Base-by-base conservation (phyloP, 2,113 vertebrate species). In the Chaetura pelagica region DNA sequence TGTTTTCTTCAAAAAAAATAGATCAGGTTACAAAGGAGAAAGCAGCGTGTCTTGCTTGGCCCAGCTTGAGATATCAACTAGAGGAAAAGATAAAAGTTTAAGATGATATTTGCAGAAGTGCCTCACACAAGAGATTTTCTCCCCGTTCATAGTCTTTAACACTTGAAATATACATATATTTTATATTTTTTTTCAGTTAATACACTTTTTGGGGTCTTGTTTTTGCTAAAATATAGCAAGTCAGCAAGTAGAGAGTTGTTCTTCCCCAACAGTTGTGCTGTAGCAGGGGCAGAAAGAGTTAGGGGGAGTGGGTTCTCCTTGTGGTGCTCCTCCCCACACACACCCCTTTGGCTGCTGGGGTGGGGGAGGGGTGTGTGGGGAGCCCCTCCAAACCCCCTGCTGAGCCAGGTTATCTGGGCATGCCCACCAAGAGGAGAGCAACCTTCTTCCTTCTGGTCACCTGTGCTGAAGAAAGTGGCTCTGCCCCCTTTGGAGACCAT, bases 161-260 rank as follows among this genome's bases (percentile, higher is more conserved):
- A 12, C 94, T 62, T 88, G 96, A 96, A 90, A 96, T 83, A 84
- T 24, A 79, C 55, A 40, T 85, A 4, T 68, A 8, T 46, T 48
- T 48, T 40, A 13, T 42, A 13, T 23, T 21, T 30, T 93, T 84
- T 63, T 81, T 96, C 95, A 96, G 93, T 94, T 95, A 96, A 96
- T 95, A 95, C 89, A 71, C 75, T 38, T 51, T 77, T 44, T 81
- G 10, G 26, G 26, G 26, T 29, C 29, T 51, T 32, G 62, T 94
- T 98, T 98, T 98, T 98, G 98, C 98, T 97, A 98, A 97, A 97
- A 97, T 74, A 96, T 94, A 98, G 98, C 98, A 98, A 98, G 97
- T 97, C 95, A 93, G 96, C 95, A 97, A 97, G 94, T 96, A 83
- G 93, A 96, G 84, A 85, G 61, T 4, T 91, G 84, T 78, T 94